phyloP scores from a whole-genome alignment of 2,113 vertebrate genomes.

The Lepisosteus oculatus region DNA sequence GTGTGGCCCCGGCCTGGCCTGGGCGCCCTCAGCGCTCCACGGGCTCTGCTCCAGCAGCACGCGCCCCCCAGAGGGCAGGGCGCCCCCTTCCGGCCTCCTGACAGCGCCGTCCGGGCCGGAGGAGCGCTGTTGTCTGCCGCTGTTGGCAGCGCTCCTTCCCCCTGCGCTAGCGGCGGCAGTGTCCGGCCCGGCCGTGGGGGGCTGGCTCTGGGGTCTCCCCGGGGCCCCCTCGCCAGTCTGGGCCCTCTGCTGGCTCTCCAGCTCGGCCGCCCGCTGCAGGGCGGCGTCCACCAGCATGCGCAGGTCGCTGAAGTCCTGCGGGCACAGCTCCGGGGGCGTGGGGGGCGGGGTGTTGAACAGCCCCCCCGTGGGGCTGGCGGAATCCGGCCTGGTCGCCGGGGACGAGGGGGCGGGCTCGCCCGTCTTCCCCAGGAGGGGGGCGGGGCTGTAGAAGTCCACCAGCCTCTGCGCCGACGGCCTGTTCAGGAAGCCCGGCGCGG shows the following conservation, averaged over 20 bases:
- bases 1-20: constrained; percentile 51
- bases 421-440: constrained; percentile 47
- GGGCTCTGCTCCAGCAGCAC: background rate
- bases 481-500: constrained; percentile 18
- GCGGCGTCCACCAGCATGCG: constrained; percentile 87
- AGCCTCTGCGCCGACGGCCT: constrained; percentile 48
- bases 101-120: background rate
- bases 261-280: constrained; percentile 80
- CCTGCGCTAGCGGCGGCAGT: too few relatives aligned
- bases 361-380: constrained; percentile 68
- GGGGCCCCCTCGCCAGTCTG: constrained; percentile 7
- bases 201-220: background rate
- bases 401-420: constrained; percentile 45
- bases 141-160: constrained; percentile 4
- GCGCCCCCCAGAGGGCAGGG: background rate
- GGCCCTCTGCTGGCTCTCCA: constrained; percentile 68
- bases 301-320: constrained; percentile 89
- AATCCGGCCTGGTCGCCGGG: constrained; percentile 57
- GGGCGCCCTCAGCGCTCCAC: constrained; percentile 36
- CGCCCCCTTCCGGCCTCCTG: background rate
- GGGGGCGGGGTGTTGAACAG: constrained; percentile 87
- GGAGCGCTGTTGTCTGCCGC: background rate
- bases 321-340: constrained; percentile 79
- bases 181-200: background rate
- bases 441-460: constrained; percentile 53